phyloP scores from a whole-genome alignment of 2,888 invertebrate genomes.

The Pyrocoelia pectoralis region DNA sequence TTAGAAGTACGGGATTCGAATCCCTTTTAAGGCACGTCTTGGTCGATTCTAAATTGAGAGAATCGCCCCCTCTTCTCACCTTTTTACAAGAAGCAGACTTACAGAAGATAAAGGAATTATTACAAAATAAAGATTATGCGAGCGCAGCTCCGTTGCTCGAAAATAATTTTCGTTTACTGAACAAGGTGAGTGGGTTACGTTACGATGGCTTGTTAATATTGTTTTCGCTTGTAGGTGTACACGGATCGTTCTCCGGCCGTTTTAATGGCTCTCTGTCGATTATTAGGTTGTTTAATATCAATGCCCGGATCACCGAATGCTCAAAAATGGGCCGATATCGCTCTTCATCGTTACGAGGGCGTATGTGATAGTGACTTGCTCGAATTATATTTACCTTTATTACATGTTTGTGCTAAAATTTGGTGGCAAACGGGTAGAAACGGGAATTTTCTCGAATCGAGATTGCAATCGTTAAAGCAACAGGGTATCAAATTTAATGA shows the following conservation, averaged over 20 bases:
- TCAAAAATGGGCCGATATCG: slow-evolving; percentile 74
- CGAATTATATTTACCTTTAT: slow-evolving; percentile 72
- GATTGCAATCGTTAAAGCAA: slow-evolving; percentile 68
- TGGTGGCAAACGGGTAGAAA: slow-evolving; percentile 72
- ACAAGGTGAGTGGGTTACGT: slow-evolving; percentile 58
- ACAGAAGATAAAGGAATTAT: slow-evolving; percentile 66
- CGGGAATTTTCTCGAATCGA: slow-evolving; percentile 67
- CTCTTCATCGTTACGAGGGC: slow-evolving; percentile 74
- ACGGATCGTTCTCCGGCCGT: slow-evolving; percentile 75
- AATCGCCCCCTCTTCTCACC: slow-evolving; percentile 64
- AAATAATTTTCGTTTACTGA: slow-evolving; percentile 72
- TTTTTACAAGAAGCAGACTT: slow-evolving; percentile 75
- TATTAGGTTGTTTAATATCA: slow-evolving; percentile 67
- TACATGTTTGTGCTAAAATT: slow-evolving; percentile 72
- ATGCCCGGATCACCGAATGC: slow-evolving; percentile 65
- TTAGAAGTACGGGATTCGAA: slow-evolving; percentile 72
- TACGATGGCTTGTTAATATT: background rate
- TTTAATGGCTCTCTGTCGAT: slow-evolving; percentile 70
- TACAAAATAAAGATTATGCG: slow-evolving; percentile 67
- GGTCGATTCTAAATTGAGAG: slow-evolving; percentile 65
- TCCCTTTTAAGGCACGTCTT: slow-evolving; percentile 67
- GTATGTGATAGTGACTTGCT: slow-evolving; percentile 76
- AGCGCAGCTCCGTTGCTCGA: slow-evolving; percentile 71
- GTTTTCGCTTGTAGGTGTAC: slow-evolving; percentile 63
- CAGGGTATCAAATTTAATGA: slow-evolving; percentile 73